A percentile compares a stretch with the other conserved stretches of the same genome.
Conservation (phyloP, 2,113 vertebrate species). For the Diadophis punctatus region DNA sequence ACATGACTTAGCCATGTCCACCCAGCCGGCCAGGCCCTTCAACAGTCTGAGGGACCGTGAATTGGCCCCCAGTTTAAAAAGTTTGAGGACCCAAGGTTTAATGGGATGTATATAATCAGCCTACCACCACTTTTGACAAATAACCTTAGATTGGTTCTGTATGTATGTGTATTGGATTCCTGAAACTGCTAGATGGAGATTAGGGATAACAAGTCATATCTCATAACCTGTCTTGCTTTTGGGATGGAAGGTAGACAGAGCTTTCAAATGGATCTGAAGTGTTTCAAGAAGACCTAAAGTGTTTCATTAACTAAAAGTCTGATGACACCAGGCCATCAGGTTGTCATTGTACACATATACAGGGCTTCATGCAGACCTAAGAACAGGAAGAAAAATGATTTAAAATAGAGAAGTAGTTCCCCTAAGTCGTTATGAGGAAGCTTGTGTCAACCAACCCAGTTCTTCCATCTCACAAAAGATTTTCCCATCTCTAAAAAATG, state of each 20-base stretch:
- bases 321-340: not conserved
- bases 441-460: not conserved
- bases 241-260: not conserved
- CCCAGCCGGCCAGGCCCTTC: too few relatives aligned
- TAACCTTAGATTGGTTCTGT: not conserved
- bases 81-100: not conserved
- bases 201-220: not conserved
- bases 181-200: not conserved
- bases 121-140: not conserved
- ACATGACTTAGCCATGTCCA: too few relatives aligned
- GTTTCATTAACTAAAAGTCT: not conserved
- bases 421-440: not conserved
- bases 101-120: not conserved
- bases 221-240: not conserved
- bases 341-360: not conserved
- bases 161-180: not conserved
- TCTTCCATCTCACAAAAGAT: not conserved
- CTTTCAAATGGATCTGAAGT: not conserved
- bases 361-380: not conserved
- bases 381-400: not conserved
- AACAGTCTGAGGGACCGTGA: too few relatives aligned
- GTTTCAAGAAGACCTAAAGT: not conserved
- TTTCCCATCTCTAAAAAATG: not conserved
- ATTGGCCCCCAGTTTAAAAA: too few relatives aligned
- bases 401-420: not conserved